phyloP scores from a whole-genome alignment of 2,797 vertebrate species.

The Myotis pilosus region DNA sequence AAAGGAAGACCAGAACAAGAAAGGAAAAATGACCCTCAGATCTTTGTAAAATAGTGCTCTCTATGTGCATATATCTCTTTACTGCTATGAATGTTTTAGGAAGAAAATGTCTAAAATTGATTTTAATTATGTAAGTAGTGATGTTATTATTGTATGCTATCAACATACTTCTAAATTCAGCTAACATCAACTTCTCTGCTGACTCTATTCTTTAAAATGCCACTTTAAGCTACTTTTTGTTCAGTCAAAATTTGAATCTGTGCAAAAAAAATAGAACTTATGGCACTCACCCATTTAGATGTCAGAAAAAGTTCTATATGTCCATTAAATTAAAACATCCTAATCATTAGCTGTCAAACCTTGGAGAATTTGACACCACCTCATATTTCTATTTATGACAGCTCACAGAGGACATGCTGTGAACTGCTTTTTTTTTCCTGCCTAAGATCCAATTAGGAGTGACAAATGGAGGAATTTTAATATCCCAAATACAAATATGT shows the following conservation, averaged over 20 bases:
- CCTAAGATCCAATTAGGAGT: conserved; percentile 76
- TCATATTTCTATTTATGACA: conserved; percentile 80
- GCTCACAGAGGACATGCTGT: conserved; percentile 73
- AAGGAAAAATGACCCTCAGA: neutral
- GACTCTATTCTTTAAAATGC: conserved; percentile 1
- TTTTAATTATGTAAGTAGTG: conserved; percentile 43
- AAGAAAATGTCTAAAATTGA: neutral
- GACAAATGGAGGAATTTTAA: conserved; percentile 79
- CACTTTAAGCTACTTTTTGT: conserved; percentile 18
- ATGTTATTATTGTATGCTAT: conserved; percentile 25
- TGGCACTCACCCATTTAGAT: conserved; percentile 72
- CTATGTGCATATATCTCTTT: neutral
- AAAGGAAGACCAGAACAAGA: neutral
- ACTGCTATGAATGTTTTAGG: neutral
- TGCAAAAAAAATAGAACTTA: conserved; percentile 59
- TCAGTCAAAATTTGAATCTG: conserved; percentile 30
- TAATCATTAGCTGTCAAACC: conserved; percentile 72
- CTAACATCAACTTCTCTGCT: conserved; percentile 11
- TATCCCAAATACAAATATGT: conserved; percentile 60
- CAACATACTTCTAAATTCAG: neutral
- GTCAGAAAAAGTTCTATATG: conserved; percentile 75
- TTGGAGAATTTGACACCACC: conserved; percentile 72
- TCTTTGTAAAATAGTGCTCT: neutral
- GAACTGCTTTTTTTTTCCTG: conserved; percentile 77
- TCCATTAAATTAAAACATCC: conserved; percentile 77